Evolutionary conservation across 2,888 invertebrate genomes (phyloP).

Genomic region (Synanthedon andrenaeformis): DNA sequence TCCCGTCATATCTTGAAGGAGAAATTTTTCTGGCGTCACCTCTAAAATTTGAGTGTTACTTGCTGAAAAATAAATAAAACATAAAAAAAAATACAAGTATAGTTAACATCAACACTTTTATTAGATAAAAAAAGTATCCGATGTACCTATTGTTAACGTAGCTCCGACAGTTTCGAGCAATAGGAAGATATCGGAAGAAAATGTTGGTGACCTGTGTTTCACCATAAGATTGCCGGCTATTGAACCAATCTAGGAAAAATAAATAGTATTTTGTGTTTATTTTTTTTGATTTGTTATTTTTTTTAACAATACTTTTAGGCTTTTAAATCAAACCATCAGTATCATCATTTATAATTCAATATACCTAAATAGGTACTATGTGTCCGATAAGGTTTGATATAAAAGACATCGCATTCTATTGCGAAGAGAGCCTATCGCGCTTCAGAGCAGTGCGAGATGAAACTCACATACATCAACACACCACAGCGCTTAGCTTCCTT

Average conservation of each 20-base stretch:
- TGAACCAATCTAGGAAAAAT: constrained; percentile 61
- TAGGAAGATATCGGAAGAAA: constrained; percentile 75
- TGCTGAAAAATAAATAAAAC: constrained; percentile 6
- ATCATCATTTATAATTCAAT: too few relatives aligned
- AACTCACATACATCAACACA: too few relatives aligned
- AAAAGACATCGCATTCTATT: too few relatives aligned
- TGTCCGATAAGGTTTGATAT: too few relatives aligned
- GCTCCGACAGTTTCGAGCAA: constrained; percentile 69
- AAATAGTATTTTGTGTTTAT: too few relatives aligned
- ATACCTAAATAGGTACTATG: too few relatives aligned
- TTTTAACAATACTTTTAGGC: too few relatives aligned
- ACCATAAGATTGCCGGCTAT: constrained; percentile 77
- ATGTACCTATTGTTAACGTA: constrained; percentile 59
- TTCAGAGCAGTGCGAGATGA: too few relatives aligned
- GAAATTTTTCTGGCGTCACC: constrained; percentile 34
- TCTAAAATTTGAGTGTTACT: constrained; percentile 11
- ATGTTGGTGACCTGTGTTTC: constrained; percentile 72
- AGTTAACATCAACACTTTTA: background rate
- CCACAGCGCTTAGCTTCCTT: too few relatives aligned
- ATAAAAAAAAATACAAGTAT: background rate
- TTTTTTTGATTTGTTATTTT: too few relatives aligned
- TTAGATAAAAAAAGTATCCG: background rate
- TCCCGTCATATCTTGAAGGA: constrained; percentile 36
- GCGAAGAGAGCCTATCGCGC: too few relatives aligned
- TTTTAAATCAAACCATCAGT: too few relatives aligned